A percentile compares a stretch with the other conserved stretches of the same genome.
Evolutionary conservation across 2,888 invertebrate genomes (phyloP).

Genomic region (Tribolium freemani): DNA sequence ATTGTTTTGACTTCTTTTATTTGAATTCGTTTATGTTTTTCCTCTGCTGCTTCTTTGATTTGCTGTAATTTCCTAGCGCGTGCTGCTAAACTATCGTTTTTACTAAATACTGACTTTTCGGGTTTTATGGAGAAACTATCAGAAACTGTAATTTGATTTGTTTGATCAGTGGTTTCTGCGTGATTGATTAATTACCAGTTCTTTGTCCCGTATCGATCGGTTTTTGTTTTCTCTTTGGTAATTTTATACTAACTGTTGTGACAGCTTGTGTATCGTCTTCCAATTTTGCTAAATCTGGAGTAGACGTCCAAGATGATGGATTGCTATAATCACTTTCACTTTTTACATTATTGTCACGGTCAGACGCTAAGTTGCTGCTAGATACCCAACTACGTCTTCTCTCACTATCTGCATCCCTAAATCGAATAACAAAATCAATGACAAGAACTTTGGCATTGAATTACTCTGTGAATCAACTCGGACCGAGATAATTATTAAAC

Average conservation of each 20-base stretch:
- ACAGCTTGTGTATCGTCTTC: constrained; percentile 75
- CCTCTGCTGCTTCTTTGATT: constrained; percentile 62
- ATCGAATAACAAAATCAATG: not conserved
- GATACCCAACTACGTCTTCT: constrained; percentile 81
- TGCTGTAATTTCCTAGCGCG: constrained; percentile 78
- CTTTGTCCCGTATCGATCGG: constrained; percentile 73
- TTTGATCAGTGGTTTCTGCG: not conserved
- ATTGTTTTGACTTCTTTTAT: constrained; percentile 66
- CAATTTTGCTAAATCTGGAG: constrained; percentile 82
- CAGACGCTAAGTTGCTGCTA: constrained; percentile 76
- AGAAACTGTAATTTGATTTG: constrained; percentile 55
- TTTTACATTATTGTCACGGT: constrained; percentile 53
- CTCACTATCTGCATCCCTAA: constrained; percentile 52
- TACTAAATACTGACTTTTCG: constrained; percentile 71
- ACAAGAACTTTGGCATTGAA: not conserved
- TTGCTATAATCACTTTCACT: constrained; percentile 54
- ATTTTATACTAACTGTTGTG: constrained; percentile 76
- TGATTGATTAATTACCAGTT: constrained; percentile 51
- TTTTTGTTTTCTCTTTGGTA: constrained; percentile 77
- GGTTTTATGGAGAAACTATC: constrained; percentile 58
- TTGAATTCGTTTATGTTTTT: constrained; percentile 59
- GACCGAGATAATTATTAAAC: not conserved
- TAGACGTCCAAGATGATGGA: constrained; percentile 83
- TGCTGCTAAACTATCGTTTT: constrained; percentile 79
- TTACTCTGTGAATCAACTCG: not conserved